phyloP scores from a whole-genome alignment of 1,140 invertebrate genomes.

The Cheumatopsyche charites region DNA sequence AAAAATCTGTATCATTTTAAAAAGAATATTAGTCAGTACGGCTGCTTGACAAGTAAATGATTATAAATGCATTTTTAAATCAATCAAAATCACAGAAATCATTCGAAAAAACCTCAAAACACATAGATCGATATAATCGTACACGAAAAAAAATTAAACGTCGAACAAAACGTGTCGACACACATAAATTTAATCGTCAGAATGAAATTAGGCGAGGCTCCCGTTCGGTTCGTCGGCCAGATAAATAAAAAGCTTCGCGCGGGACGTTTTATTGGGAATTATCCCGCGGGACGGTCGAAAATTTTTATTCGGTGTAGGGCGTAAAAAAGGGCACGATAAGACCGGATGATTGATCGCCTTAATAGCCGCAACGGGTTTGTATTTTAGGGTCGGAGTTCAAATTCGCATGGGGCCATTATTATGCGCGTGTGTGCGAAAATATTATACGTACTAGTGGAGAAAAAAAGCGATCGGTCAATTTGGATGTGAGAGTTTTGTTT shows the following conservation, averaged over 20 bases:
- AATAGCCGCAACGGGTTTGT: constrained; percentile 18
- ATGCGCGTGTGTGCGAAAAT: neutral
- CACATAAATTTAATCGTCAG: too few species aligned
- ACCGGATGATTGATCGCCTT: constrained; percentile 24
- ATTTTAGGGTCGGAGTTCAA: constrained; percentile 6
- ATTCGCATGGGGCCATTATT: neutral
- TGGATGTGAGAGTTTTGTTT: constrained; percentile 1
- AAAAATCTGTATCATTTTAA: too few species aligned
- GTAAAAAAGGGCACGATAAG: constrained; percentile 12
- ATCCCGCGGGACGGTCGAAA: constrained; percentile 8
- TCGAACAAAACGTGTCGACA: too few species aligned
- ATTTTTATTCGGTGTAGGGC: neutral
- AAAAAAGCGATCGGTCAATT: constrained; percentile 11
- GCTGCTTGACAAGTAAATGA: too few species aligned
- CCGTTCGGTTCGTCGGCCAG: neutral
- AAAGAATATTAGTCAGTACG: too few species aligned
- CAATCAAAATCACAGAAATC: too few species aligned
- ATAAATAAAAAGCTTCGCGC: neutral
- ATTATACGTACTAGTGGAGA: neutral
- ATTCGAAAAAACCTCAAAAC: too few species aligned
- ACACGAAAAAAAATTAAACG: too few species aligned
- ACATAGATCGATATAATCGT: too few species aligned
- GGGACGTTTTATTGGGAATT: constrained; percentile 4
- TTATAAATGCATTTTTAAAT: too few species aligned
- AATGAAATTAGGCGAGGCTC: too few species aligned